Base-by-base conservation (phyloP, 1,140 invertebrate genomes). In the Odontomachus brunneus region DNA sequence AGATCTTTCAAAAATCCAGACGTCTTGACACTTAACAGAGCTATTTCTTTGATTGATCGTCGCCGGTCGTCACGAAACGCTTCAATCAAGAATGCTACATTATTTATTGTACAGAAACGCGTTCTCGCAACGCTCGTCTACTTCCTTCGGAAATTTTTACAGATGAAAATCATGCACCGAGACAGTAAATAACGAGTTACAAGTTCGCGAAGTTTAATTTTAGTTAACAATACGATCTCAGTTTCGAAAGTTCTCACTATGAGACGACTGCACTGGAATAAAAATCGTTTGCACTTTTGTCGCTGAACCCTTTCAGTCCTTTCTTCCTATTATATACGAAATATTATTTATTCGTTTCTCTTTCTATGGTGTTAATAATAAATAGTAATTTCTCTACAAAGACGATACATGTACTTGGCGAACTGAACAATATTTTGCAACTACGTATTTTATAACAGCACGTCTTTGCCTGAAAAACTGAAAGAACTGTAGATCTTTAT, bases 261-360 rank as follows among this genome's bases (percentile, higher is more conserved):
- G 38, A 29, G 48, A 3, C 3, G 62, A 3, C 3, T 75, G 2
- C 19, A 29, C 1, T 2, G 24, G 17, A 15, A n/a, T 49, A 62
- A 62, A 62, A 26, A 63, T 63, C 44, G 49, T 22, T 75, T 62
- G 72, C 72, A 51, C 38, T 49, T 49, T 63, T 29, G 3, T 33
- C 57, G 15, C 19, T 63, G 26, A 49, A 49, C 22, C 3, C 38
- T 63, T 75, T 49, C n/a, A 60, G 7, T 74, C 0, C 15, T 14
- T 44, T 17, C 38, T 7, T 60, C 7, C 2, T 33, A 49, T 75
- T 15, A 48, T 63, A 65, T 75, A 60, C 48, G 44, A 75, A 75
- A 51, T 75, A 51, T 75, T 75, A 22, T 33, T 74, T 14, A 75
- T 24, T 65, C 29, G 65, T 53, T 65, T 75, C 7, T 51, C n/a